phyloP scores from a whole-genome alignment of 2,113 vertebrate genomes.

The Chauna torquata region DNA sequence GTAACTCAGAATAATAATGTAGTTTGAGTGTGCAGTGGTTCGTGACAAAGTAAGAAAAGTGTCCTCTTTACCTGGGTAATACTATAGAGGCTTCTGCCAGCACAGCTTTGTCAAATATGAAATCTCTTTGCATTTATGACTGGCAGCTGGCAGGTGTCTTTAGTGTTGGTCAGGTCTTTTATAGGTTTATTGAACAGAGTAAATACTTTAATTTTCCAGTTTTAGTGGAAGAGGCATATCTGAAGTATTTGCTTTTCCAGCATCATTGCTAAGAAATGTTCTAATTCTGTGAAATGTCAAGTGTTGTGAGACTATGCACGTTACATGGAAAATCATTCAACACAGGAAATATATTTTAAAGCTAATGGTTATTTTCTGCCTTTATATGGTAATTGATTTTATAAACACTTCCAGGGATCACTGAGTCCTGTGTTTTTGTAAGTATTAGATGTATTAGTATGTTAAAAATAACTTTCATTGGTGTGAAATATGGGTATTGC shows the following conservation, averaged over 20 bases:
- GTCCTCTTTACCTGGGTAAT: not conserved
- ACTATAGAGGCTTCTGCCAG: not conserved
- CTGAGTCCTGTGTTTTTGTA: not conserved
- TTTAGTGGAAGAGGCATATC: not conserved
- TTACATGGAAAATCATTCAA: not conserved
- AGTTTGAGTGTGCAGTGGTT: not conserved
- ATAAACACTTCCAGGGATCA: not conserved
- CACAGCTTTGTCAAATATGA: not conserved
- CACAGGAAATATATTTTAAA: conserved; percentile 23
- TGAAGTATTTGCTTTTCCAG: not conserved
- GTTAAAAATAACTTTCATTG: conserved; percentile 27
- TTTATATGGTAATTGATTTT: conserved; percentile 1
- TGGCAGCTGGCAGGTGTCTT: not conserved
- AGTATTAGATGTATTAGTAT: not conserved
- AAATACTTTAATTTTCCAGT: not conserved
- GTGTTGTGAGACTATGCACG: not conserved
- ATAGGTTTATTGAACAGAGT: not conserved
- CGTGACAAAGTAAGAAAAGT: not conserved
- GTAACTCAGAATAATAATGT: not conserved
- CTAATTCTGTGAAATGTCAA: not conserved
- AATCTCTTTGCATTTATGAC: not conserved
- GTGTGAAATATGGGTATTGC: not conserved
- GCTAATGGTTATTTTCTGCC: not conserved
- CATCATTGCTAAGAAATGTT: not conserved
- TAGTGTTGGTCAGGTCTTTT: not conserved